phyloP scores from a whole-genome alignment of 2,113 vertebrate species.

The Passer montanus region DNA sequence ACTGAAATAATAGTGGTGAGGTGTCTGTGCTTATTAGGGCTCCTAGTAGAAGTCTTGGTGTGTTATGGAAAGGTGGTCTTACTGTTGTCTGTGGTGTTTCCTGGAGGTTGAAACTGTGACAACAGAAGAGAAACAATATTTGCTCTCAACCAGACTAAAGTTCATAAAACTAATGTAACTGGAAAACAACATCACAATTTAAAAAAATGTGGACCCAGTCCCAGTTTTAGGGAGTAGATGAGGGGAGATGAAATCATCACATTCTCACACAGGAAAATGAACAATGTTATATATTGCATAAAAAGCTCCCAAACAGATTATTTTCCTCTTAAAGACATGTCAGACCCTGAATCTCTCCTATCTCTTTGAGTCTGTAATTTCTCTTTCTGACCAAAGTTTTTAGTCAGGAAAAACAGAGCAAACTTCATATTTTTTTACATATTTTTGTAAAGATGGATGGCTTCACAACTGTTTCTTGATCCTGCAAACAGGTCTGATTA shows the following conservation, averaged over 20 bases:
- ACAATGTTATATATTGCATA: background rate
- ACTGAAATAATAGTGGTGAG: slow-evolving; percentile 59
- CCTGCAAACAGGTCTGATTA: background rate
- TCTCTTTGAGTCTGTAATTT: background rate
- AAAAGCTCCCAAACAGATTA: background rate
- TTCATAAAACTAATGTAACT: background rate
- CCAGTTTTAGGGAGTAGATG: background rate
- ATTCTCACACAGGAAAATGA: background rate
- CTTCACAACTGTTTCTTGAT: background rate
- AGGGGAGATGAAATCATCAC: background rate
- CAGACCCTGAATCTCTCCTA: background rate
- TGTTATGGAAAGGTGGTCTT: background rate
- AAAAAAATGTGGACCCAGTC: background rate
- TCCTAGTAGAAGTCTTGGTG: background rate
- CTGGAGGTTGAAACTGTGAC: background rate
- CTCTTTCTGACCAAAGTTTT: background rate
- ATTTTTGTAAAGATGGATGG: background rate
- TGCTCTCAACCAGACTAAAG: background rate
- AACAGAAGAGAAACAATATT: background rate
- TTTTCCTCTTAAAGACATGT: background rate
- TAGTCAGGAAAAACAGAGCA: background rate
- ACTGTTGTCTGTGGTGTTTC: background rate
- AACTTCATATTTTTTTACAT: background rate
- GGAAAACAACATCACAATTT: background rate
- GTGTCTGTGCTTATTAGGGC: slow-evolving; percentile 67